Evolutionary conservation across 2,888 invertebrate species (phyloP), one percentile per base, ranked within the genome.

Genomic region (Bombylius major): DNA sequence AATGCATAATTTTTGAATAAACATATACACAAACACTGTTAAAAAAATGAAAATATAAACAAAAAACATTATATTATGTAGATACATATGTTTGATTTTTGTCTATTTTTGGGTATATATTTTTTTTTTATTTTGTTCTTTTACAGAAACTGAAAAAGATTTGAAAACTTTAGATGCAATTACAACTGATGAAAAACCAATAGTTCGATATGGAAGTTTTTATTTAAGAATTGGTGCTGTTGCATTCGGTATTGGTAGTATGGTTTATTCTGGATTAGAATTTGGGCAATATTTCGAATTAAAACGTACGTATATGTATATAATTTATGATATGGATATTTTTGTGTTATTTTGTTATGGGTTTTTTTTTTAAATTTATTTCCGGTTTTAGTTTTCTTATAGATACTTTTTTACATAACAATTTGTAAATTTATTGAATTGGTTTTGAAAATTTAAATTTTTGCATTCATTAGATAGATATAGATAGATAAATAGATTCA

Each of bases 141-240:
- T 13, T 42, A 1, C 39, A 11, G 39, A 11, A 7, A 8, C 5
- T 36, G 8, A 36, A 36, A 36, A 36, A 36, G 8, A 36, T 36
- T 8, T 7, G 7, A 36, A 36, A 36, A 36, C 8, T 36, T 36
- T 36, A 4, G 11, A 42, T 5, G 39, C 11, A 42, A 42, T 11
- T 11, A 23, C 23, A 23, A 23, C 23, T 23, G 48, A 46, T 1
- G 56, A 55, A 39, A 56, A 56, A 50, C 55, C 58, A 13, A 55
- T 59, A 42, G 70, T 75, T 54, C 76, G 84, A 63, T 86, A 86
- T 69, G 87, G 87, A 51, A 87, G 87, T 72, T 88, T 89, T 72
- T 89, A 88, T 75, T 77, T 89, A 55, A 78, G 87, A 65, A 78
- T 88, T 56, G 88, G 88, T 57, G 87, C 87, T 54, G 84, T 87